phyloP scores from a whole-genome alignment of 2,113 vertebrate genomes.

The Dicerorhinus sumatrensis region DNA sequence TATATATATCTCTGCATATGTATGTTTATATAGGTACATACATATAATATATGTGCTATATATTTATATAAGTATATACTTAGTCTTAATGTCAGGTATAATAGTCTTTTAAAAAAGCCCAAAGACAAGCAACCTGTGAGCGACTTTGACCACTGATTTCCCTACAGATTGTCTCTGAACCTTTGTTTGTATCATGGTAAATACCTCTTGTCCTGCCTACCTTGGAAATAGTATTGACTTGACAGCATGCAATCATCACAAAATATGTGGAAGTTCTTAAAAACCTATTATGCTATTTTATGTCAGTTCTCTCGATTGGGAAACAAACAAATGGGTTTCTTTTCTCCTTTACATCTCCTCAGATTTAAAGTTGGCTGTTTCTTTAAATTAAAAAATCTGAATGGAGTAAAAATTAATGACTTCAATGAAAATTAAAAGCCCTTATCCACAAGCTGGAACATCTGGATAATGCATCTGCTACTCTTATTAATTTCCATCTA shows the following conservation, averaged over 20 bases:
- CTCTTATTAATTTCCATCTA: neutral
- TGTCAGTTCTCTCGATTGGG: neutral
- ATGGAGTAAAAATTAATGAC: conserved; percentile 50
- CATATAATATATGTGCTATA: neutral
- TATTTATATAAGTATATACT: neutral
- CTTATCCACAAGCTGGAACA: neutral
- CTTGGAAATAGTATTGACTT: conserved; percentile 1
- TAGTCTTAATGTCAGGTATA: neutral
- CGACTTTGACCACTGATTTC: conserved; percentile 37
- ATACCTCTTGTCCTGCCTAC: neutral
- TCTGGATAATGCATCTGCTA: conserved; percentile 51
- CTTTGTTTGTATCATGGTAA: neutral
- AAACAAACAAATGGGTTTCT: neutral
- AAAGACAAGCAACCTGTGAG: neutral
- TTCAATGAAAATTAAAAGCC: conserved; percentile 6
- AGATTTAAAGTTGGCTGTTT: conserved; percentile 49
- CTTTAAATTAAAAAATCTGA: conserved; percentile 52
- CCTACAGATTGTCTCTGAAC: neutral
- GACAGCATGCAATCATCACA: neutral
- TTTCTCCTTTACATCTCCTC: neutral
- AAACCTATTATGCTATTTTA: neutral
- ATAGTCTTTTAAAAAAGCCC: neutral
- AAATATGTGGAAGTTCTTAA: neutral
- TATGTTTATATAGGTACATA: neutral
- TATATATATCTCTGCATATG: neutral